These are phyloP conservation scores for Jordanella pulchra DNA, from an alignment of 2,797 vertebrate species.

Conservation along the genomic window DNA sequence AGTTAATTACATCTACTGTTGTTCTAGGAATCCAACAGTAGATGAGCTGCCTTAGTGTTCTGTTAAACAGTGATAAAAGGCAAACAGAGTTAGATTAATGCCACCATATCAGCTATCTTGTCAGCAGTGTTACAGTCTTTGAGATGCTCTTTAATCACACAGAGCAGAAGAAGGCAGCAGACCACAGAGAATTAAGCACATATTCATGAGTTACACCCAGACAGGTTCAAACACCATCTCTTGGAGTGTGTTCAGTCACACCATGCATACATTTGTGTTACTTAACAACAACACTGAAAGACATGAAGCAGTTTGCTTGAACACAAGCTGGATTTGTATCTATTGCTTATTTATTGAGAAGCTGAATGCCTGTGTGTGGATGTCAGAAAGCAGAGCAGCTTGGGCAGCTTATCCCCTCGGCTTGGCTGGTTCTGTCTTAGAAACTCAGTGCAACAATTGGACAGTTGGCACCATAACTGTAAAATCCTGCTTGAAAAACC, in stretches of 20 bases:
- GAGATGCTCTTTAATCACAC: slow-evolving; percentile 32
- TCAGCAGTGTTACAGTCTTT: slow-evolving; percentile 20
- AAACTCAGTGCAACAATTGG: slow-evolving; percentile 42
- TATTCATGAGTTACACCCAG: slow-evolving; percentile 13
- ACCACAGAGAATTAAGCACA: slow-evolving; percentile 15
- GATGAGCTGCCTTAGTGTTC: background rate
- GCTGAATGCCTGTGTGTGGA: slow-evolving; percentile 6
- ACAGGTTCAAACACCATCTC: slow-evolving; percentile 4
- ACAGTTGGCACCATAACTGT: slow-evolving; percentile 28
- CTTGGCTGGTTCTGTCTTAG: slow-evolving; percentile 40
- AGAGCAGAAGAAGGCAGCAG: slow-evolving; percentile 21
- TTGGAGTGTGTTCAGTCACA: background rate
- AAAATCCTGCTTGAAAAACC: slow-evolving; percentile 27
- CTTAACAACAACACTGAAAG: background rate
- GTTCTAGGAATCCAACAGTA: slow-evolving; percentile 23
- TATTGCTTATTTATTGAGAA: slow-evolving; percentile 13
- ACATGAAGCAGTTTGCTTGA: slow-evolving; percentile 14
- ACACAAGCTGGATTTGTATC: slow-evolving; percentile 7
- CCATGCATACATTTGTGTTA: slow-evolving; percentile 1
- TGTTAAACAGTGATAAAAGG: slow-evolving; percentile 26
- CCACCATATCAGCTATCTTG: slow-evolving; percentile 24
- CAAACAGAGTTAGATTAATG: slow-evolving; percentile 32
- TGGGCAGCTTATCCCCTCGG: slow-evolving; percentile 41
- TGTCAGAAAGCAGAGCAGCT: slow-evolving; percentile 24
- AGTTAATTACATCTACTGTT: too few relatives aligned